These are phyloP conservation scores for Eretmocerus hayati DNA, from an alignment of 2,888 invertebrate species.

Conservation along the genomic window DNA sequence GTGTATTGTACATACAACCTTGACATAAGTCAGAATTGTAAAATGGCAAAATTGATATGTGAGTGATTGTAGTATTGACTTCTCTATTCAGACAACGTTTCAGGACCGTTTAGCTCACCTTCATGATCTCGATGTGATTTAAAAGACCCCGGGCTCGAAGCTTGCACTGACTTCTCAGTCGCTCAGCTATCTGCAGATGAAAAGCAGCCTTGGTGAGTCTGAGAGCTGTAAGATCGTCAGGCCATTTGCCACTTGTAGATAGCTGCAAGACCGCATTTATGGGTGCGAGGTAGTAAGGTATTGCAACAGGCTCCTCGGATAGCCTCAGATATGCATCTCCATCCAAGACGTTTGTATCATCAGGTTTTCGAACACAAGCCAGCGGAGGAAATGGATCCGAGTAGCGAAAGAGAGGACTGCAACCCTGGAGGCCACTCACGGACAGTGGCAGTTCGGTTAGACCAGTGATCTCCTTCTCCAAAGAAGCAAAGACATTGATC, in stretches of 20 bases:
- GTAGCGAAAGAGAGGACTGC: slow-evolving; percentile 68
- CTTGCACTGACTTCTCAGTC: slow-evolving; percentile 53
- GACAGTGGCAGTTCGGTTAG: slow-evolving; percentile 70
- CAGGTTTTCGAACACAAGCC: slow-evolving; percentile 30
- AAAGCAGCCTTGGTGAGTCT: slow-evolving; percentile 80
- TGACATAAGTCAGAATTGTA: too few species aligned
- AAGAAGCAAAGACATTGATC: slow-evolving; percentile 60
- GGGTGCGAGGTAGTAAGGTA: slow-evolving; percentile 44
- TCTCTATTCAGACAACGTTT: too few species aligned
- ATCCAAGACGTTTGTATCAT: slow-evolving; percentile 28
- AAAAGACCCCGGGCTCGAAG: slow-evolving; percentile 52
- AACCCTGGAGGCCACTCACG: slow-evolving; percentile 73
- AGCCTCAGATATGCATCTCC: slow-evolving; percentile 38
- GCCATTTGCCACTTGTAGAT: slow-evolving; percentile 88
- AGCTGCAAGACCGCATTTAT: slow-evolving; percentile 58
- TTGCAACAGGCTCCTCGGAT: slow-evolving; percentile 31
- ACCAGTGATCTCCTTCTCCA: slow-evolving; percentile 63
- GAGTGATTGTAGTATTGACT: too few species aligned
- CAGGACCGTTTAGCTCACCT: too few species aligned
- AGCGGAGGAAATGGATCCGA: slow-evolving; percentile 59
- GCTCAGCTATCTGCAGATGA: slow-evolving; percentile 69
- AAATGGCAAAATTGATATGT: too few species aligned
- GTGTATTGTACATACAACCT: too few species aligned
- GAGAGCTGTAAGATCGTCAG: slow-evolving; percentile 74
- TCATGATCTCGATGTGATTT: slow-evolving; percentile 50